Base-by-base conservation (phyloP, 1,140 invertebrate genomes). In the Mycetomoellerius zeteki region DNA sequence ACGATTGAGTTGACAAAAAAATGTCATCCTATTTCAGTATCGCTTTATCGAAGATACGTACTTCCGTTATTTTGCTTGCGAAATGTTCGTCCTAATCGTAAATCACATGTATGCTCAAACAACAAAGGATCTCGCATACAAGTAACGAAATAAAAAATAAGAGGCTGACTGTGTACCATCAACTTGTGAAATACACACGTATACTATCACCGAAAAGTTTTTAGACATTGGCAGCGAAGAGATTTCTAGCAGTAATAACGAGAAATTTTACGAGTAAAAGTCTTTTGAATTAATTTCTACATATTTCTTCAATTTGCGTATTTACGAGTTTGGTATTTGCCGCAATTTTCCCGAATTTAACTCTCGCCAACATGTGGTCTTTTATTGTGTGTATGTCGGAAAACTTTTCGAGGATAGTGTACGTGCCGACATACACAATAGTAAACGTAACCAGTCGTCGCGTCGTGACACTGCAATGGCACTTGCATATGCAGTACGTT, bases 401-500 rank as follows among this genome's bases (percentile, higher is more conserved):
- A 37, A 80, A 84, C 24, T 84, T 73, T 60, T 50, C 67, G 69
- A 47, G 27, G 33, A 21, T 21, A 75, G 14, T 60, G 69, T 84
- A 75, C 37, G 52, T 47, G 65, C 16, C 30, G 67, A 84, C n/a
- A n/a, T 50, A 14, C 54, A 75, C 80, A 84, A 73, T 84, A 19
- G 69, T 24, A 60, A 50, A 60, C 33, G 16, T 30, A 33, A 4
- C 24, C 80, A 75, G 43, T 56, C 64, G 43, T 47, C 54, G 37
- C 69, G 50, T 77, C 88, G 85, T 65, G 69, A 87, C 65, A 24
- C 75, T 89, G 62, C 58, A 69, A 73, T 60, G 80, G 30, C 76
- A 60, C 54, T 91, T 87, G 56, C 86, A 85, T 90, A 88, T 89
- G 87, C 78, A 85, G 43, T 64, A 78, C 47, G 60, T 62, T 80